Evolutionary conservation across 2,797 vertebrate genomes (phyloP).

Genomic region (Mionectes olivaceus): DNA sequence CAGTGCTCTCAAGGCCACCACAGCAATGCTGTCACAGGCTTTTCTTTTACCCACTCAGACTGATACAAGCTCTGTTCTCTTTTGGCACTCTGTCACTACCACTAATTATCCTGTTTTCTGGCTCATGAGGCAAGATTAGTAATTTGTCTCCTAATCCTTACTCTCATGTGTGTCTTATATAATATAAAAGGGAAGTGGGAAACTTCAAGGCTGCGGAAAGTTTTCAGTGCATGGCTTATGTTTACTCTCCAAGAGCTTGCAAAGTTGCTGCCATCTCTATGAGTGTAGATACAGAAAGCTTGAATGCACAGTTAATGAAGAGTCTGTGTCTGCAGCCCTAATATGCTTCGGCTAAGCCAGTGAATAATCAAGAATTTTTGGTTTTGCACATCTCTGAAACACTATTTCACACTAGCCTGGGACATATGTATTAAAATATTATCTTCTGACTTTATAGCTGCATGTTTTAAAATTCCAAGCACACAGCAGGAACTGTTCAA

Average conservation of each 20-base stretch:
- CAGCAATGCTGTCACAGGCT: not conserved
- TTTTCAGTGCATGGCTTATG: not conserved
- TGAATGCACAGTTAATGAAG: not conserved
- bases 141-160: constrained; percentile 13
- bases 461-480: not conserved
- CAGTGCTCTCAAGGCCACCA: not conserved
- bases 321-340: not conserved
- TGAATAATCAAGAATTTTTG: not conserved
- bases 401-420: not conserved
- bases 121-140: not conserved
- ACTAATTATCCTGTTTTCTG: not conserved
- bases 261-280: not conserved
- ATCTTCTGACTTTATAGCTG: not conserved
- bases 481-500: not conserved
- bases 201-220: not conserved
- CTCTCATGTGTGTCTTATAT: not conserved
- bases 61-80: constrained; percentile 17
- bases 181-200: not conserved
- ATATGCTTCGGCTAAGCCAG: not conserved
- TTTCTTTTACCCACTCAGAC: not conserved
- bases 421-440: not conserved
- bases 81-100: not conserved
- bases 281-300: not conserved
- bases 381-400: not conserved
- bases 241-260: not conserved